Conservation (phyloP, 2,113 vertebrate genomes). For the Anseranas semipalmata region DNA sequence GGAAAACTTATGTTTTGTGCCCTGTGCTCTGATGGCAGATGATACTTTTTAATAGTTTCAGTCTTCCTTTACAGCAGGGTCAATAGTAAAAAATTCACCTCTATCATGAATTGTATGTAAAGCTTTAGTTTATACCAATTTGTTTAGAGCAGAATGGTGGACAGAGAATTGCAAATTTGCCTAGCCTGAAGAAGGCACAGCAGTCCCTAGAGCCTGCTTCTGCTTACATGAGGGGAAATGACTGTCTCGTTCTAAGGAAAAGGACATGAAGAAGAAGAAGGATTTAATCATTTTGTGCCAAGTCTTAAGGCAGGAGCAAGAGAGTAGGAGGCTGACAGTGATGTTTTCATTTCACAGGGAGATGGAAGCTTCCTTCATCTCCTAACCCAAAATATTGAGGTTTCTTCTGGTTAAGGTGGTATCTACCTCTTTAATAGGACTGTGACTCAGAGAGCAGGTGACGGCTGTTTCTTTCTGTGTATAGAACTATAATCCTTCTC, state of each 20-base stretch:
- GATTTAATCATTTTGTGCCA: background rate
- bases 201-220: background rate
- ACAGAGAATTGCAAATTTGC: background rate
- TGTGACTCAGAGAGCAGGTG: slow-evolving; percentile 70
- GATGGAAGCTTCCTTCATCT: slow-evolving; percentile 35
- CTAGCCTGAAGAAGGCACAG: background rate
- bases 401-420: slow-evolving; percentile 63
- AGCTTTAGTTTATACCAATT: background rate
- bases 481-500: slow-evolving; percentile 77
- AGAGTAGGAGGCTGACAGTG: background rate
- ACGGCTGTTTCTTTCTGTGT: slow-evolving; percentile 70
- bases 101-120: background rate
- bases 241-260: background rate
- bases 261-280: background rate
- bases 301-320: background rate
- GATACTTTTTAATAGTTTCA: background rate
- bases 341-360: slow-evolving; percentile 34
- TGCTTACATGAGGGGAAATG: rapidly evolving
- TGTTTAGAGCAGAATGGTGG: background rate
- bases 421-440: slow-evolving; percentile 66
- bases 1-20: background rate
- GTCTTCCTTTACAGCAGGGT: background rate
- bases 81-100: background rate
- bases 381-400: slow-evolving; percentile 9
- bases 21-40: background rate